Evolutionary conservation across 2,113 vertebrate genomes (phyloP), one percentile per base, ranked within the genome.

Genomic region (Apus apus): DNA sequence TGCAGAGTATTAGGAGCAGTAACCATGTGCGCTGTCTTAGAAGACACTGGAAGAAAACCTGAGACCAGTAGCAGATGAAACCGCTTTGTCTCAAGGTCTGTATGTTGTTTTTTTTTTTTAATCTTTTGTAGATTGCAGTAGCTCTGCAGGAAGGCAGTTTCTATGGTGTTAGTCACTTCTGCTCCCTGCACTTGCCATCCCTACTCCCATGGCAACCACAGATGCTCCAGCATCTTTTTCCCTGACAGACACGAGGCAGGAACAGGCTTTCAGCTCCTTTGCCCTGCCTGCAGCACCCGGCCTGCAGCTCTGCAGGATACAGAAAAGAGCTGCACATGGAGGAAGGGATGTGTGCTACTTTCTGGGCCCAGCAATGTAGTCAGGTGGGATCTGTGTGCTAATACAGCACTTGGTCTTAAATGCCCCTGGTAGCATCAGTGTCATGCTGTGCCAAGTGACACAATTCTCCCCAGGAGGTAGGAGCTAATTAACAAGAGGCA

Each of bases 401-500:
- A 45, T 23, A 16, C 13, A 40, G 43, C n/a, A 11, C 7, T 3
- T 8, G 3, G 45, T n/a, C 50, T 3, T 8, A 1, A 2, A 0
- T 18, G 27, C 30, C 53, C 25, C 27, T 43, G 6, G 2, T 0
- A 11, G 60, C 36, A 20, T 56, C 40, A 43, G 54, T 1, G 0
- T 29, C 0, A 0, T n/a, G 67, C 78, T 46, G 43, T 82, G 85
- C 81, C 65, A 40, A 12, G 87, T 7, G 1, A 14, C 58, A 21
- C 38, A n/a, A 14, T 64, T 60, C 53, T 62, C 25, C 15, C 8
- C 11, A 3, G 58, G 43, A 36, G 25, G 10, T 9, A 25, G 36
- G 10, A 83, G 27, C 70, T 85, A 23, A 36, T 30, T 25, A 40
- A 9, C 23, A 29, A 54, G 58, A 34, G 53, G 16, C 0, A 3